Conservation (phyloP, 2,888 invertebrate genomes). For the Fragum whitleyi region DNA sequence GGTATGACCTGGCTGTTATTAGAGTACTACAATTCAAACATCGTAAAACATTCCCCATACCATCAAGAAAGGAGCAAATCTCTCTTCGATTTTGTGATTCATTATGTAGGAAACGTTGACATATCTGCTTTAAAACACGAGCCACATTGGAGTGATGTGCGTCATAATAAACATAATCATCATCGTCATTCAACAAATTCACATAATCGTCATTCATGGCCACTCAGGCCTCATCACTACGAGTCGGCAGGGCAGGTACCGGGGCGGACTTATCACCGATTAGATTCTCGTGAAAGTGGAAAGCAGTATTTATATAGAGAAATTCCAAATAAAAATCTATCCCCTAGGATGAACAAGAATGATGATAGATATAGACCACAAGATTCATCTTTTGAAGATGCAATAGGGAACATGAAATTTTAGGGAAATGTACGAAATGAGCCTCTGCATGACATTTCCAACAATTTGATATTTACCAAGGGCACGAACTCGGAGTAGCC, state of each 20-base stretch:
- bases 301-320: neutral
- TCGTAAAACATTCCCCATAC: neutral
- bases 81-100: neutral
- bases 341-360: neutral
- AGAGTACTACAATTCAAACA: neutral
- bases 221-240: neutral
- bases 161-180: neutral
- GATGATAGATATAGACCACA: neutral
- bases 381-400: neutral
- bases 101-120: neutral
- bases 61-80: neutral
- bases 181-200: neutral
- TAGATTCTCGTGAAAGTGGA: neutral
- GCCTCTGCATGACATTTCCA: too few species aligned
- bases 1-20: constrained; percentile 17
- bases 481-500: too few species aligned
- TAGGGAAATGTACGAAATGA: neutral
- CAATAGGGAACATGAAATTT: neutral
- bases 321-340: neutral
- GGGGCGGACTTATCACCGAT: neutral
- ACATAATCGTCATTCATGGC: neutral
- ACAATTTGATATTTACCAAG: too few species aligned
- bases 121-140: constrained; percentile 11
- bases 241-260: neutral
- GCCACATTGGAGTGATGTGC: neutral